Conservation (phyloP, 1,140 invertebrate species). For the Acromyrmex echinatior region DNA sequence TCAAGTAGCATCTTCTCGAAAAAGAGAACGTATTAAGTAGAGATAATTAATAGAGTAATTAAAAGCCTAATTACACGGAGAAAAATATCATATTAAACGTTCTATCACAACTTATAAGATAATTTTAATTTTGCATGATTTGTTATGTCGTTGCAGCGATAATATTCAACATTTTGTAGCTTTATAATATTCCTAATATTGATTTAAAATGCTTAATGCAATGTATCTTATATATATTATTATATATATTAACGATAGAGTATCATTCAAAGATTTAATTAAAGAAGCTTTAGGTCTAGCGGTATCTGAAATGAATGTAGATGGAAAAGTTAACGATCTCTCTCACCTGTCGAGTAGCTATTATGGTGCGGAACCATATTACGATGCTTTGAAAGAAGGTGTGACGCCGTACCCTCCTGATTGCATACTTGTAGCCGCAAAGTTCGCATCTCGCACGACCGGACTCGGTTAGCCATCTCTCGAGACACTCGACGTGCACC, state of each 20-base stretch:
- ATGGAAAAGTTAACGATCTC: background rate
- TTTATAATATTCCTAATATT: background rate
- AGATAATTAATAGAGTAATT: slow-evolving; percentile 31
- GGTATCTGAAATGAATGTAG: background rate
- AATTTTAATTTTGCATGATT: slow-evolving; percentile 12
- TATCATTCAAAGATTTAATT: background rate
- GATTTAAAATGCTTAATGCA: background rate
- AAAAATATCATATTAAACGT: background rate
- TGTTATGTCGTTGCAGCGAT: background rate
- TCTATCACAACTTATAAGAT: background rate
- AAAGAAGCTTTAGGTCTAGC: background rate
- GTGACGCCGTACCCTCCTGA: slow-evolving; percentile 87
- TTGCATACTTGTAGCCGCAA: slow-evolving; percentile 87
- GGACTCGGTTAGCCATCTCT: slow-evolving; percentile 90
- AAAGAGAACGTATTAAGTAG: slow-evolving; percentile 5
- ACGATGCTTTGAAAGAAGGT: slow-evolving; percentile 85
- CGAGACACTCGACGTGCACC: slow-evolving; percentile 90
- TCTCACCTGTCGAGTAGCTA: slow-evolving; percentile 87
- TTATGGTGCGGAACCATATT: slow-evolving; percentile 88
- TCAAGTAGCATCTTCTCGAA: slow-evolving; percentile 87
- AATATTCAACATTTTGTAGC: background rate
- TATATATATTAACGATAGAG: background rate
- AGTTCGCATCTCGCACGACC: slow-evolving; percentile 88
- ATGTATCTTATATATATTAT: background rate
- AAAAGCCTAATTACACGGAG: slow-evolving; percentile 32